These are phyloP conservation scores for Leptinotarsa haldemani DNA, from an alignment of 2,888 invertebrate genomes.

Conservation along the genomic window DNA sequence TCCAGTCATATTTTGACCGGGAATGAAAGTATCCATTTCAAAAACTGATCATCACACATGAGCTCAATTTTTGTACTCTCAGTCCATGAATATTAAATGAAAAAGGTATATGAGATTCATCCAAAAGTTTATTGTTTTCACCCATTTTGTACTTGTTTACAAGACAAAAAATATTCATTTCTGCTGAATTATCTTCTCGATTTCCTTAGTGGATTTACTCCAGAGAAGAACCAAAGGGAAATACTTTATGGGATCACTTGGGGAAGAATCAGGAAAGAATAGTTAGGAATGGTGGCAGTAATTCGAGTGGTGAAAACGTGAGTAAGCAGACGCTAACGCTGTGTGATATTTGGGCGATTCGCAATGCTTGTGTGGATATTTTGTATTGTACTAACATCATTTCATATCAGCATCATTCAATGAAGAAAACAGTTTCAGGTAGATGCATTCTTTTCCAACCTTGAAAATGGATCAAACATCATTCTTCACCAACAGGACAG, in stretches of 20 bases:
- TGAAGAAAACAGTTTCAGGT: too few relatives aligned
- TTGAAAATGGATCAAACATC: too few relatives aligned
- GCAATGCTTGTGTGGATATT: slow-evolving; percentile 8
- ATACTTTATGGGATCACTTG: slow-evolving; percentile 11
- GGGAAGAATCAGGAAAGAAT: not conserved
- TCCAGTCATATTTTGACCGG: too few relatives aligned
- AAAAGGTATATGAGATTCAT: too few relatives aligned
- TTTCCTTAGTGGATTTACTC: slow-evolving; percentile 18
- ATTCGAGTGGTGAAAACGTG: slow-evolving; percentile 1
- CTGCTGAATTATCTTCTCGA: not conserved
- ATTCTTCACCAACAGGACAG: too few relatives aligned
- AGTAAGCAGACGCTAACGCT: slow-evolving; percentile 17
- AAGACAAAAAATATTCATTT: not conserved
- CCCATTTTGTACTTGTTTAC: too few relatives aligned
- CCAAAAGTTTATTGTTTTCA: too few relatives aligned
- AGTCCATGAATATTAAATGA: too few relatives aligned
- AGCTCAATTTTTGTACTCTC: too few relatives aligned
- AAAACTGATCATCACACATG: too few relatives aligned
- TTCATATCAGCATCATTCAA: not conserved
- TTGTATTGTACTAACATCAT: not conserved
- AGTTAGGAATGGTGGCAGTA: slow-evolving; percentile 1
- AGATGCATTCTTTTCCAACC: too few relatives aligned
- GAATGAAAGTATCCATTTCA: too few relatives aligned
- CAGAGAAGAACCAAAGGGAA: not conserved
- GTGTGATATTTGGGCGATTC: slow-evolving; percentile 17